Conservation (phyloP, 2,113 vertebrate genomes). For the Anhinga anhinga region DNA sequence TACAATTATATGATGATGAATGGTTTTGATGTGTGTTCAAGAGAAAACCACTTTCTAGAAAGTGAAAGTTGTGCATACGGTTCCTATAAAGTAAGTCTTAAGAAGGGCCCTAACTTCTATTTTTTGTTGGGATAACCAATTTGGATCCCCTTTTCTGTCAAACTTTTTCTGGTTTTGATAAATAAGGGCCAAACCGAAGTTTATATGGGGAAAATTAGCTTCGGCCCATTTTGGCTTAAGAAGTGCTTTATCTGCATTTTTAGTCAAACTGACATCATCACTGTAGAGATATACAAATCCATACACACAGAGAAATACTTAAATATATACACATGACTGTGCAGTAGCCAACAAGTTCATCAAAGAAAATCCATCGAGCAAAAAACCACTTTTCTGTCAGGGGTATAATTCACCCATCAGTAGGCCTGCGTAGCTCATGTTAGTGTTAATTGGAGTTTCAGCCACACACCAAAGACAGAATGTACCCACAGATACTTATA, state of each 20-base stretch:
- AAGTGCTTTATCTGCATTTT: slow-evolving; percentile 75
- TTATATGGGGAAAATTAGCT: slow-evolving; percentile 69
- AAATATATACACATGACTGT: slow-evolving; percentile 58
- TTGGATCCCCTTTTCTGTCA: slow-evolving; percentile 58
- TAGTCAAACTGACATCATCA: slow-evolving; percentile 68
- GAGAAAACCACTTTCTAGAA: slow-evolving; percentile 84
- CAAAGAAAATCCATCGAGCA: slow-evolving; percentile 39
- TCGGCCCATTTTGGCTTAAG: slow-evolving; percentile 70
- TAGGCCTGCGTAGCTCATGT: slow-evolving; percentile 25
- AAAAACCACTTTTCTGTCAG: slow-evolving; percentile 53
- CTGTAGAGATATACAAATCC: slow-evolving; percentile 46
- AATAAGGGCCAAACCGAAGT: slow-evolving; percentile 70
- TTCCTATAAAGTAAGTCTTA: slow-evolving; percentile 77
- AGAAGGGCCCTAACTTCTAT: slow-evolving; percentile 67
- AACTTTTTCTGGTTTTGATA: slow-evolving; percentile 74
- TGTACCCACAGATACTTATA: slow-evolving; percentile 21
- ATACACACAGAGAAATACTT: slow-evolving; percentile 40
- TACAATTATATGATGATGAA: slow-evolving; percentile 80
- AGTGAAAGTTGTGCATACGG: slow-evolving; percentile 79
- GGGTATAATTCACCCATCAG: slow-evolving; percentile 54
- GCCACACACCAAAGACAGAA: slow-evolving; percentile 3
- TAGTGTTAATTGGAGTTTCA: slow-evolving; percentile 40
- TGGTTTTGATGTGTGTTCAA: slow-evolving; percentile 82
- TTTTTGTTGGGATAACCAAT: slow-evolving; percentile 66
- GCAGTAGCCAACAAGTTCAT: slow-evolving; percentile 47